These are phyloP conservation scores for Pachyseris speciosa DNA, from an alignment of 64 coral and sea anemone species.

Conservation along the genomic window DNA sequence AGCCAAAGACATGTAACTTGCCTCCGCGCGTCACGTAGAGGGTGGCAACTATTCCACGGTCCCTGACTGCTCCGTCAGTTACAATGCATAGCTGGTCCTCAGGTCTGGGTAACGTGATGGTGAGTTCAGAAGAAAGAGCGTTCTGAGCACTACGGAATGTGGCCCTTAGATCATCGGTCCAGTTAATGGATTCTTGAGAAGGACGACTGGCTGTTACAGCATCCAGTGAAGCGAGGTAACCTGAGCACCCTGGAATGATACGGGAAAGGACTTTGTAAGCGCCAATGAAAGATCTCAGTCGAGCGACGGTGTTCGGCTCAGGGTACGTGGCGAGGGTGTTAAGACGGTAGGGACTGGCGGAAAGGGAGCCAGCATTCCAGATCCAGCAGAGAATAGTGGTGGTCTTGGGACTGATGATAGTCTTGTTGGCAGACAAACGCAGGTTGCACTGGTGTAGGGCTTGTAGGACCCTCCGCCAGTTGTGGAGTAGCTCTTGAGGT, in stretches of 20 bases:
- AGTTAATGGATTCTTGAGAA: slow-evolving; percentile 1
- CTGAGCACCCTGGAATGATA: not conserved
- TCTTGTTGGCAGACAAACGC: too few relatives aligned
- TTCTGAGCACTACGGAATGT: not conserved
- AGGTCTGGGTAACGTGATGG: not conserved
- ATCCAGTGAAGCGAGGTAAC: not conserved
- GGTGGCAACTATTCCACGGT: slow-evolving; percentile 20
- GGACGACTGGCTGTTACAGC: not conserved
- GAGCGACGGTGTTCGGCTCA: not conserved
- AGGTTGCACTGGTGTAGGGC: too few relatives aligned
- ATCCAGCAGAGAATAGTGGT: too few relatives aligned
- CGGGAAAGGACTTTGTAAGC: not conserved
- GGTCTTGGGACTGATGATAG: too few relatives aligned
- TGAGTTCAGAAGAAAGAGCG: not conserved
- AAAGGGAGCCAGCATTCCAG: not conserved
- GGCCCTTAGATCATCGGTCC: not conserved
- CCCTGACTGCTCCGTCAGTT: not conserved
- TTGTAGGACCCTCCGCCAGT: too few relatives aligned
- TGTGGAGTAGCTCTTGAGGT: too few relatives aligned
- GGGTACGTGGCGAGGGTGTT: not conserved
- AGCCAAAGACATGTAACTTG: not conserved
- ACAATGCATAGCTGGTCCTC: not conserved
- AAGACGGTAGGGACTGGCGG: slow-evolving; percentile 10
- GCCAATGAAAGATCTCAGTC: not conserved
- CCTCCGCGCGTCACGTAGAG: slow-evolving; percentile 18